Base-by-base conservation (phyloP, 1,140 invertebrate species). In the Periplaneta americana region DNA sequence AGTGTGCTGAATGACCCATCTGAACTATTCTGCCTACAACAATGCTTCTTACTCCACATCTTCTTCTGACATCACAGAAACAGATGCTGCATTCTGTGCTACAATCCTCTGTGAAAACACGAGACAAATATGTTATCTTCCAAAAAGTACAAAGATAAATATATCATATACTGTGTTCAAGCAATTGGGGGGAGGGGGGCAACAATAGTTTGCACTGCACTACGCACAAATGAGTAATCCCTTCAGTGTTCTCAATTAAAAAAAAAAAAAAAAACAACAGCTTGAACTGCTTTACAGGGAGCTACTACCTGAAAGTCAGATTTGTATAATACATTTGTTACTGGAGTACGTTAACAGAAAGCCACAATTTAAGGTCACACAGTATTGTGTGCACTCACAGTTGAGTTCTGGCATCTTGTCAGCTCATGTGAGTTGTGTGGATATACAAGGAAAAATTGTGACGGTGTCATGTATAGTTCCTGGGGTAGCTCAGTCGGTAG, bases 51-150 rank as follows among this genome's bases (percentile, higher is more conserved):
- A 88, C 83, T 89, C 88, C 82, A 89, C 86, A 77, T 89, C 88
- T 75, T 89, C 88, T 76, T 88, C 88, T n/a, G 87, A 84, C 88
- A 89, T 87, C 78, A 83, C 80, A 48, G 84, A 83, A 80, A 87
- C 86, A n/a, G 85, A 82, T 79, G 82, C 83, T 76, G 88, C 39
- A 83, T 85, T 88, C 87, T 88, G 87, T 31, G 78, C 78, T 34
- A 80, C 39, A 37, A 82, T 82, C 32, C 82, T 57, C 82, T 82
- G 78, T n/a, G 13, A 79, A 82, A 39, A 74, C 22, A 82, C 57
- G 35, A 28, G 13, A 78, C 32, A 78, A 32, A 77, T 2, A 77
- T 1, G 17, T 1, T 22, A 77, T 18, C 31, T 77, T 77, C 17
- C 17, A 35, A 35, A 57, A 8, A n/a, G 36, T 10, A 79, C 9